Percentiles rank a stretch among this genome's conserved stretches.
Evolutionary conservation across 2,113 vertebrate genomes (phyloP).

Genomic region (Salvator merianae): DNA sequence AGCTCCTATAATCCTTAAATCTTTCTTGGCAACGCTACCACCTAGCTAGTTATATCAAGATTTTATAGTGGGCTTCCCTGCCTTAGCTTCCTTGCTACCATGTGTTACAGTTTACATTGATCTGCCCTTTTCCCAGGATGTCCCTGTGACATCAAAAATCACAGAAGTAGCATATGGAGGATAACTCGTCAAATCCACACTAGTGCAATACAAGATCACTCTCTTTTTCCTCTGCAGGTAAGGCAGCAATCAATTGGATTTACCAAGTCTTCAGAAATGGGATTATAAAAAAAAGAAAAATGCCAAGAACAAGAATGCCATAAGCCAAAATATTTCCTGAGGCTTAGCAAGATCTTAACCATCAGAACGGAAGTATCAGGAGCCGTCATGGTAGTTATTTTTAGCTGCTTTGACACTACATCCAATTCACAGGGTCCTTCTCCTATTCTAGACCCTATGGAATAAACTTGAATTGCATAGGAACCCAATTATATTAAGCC

Average conservation of each 20-base stretch:
- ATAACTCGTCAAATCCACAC: constrained; percentile 6
- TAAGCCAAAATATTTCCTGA: constrained; percentile 5
- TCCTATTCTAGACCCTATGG: not conserved
- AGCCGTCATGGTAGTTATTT: not conserved
- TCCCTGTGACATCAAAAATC: not conserved
- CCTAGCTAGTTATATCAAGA: not conserved
- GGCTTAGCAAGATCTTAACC: constrained; percentile 4
- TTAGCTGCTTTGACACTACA: not conserved
- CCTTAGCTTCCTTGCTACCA: not conserved
- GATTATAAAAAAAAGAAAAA: not conserved
- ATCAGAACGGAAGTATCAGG: not conserved
- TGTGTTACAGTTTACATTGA: not conserved
- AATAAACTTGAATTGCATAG: not conserved
- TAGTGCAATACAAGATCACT: not conserved
- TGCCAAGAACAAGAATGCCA: not conserved
- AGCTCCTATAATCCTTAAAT: constrained; percentile 1
- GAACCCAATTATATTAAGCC: not conserved
- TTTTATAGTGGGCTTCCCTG: not conserved
- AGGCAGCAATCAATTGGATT: constrained; percentile 11
- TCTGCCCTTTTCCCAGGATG: not conserved
- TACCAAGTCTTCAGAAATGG: constrained; percentile 1
- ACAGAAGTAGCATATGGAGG: not conserved
- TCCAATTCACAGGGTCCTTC: not conserved
- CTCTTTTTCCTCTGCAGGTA: not conserved
- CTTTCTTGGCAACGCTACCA: constrained; percentile 1